Evolutionary conservation across 2,797 vertebrate genomes (phyloP).

Genomic region (Poecilia wingei): DNA sequence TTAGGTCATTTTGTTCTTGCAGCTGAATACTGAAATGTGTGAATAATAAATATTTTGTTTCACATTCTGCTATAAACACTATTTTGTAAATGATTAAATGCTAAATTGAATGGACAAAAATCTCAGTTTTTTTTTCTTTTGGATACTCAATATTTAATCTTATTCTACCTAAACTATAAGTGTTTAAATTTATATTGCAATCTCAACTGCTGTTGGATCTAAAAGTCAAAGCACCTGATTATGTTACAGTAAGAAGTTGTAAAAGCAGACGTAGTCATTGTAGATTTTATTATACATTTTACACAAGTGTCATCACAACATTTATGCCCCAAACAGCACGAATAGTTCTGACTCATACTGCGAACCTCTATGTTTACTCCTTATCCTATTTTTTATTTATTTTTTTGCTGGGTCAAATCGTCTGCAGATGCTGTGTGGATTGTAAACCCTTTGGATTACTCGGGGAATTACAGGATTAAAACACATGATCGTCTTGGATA

Average conservation of each 20-base stretch:
- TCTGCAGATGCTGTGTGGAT: slow-evolving; percentile 13
- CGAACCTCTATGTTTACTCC: slow-evolving; percentile 7
- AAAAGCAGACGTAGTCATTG: neutral
- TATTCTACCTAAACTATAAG: neutral
- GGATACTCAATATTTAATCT: neutral
- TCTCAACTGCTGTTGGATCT: slow-evolving; percentile 1
- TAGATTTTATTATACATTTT: neutral
- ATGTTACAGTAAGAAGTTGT: neutral
- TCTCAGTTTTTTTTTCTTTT: neutral
- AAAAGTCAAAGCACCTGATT: neutral
- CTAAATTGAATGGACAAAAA: neutral
- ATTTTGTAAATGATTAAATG: neutral
- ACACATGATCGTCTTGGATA: slow-evolving; percentile 17
- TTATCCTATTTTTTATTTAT: slow-evolving; percentile 2
- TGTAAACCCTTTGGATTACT: slow-evolving; percentile 37
- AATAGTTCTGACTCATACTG: slow-evolving; percentile 18
- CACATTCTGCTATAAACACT: neutral
- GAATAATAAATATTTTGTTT: neutral
- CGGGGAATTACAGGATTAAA: slow-evolving; percentile 41
- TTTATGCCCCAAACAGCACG: slow-evolving; percentile 17
- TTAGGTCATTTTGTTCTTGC: neutral
- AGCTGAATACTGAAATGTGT: neutral
- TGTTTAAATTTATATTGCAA: neutral
- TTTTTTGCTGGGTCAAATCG: slow-evolving; percentile 19
- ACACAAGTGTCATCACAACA: slow-evolving; percentile 3